Evolutionary conservation across 1,140 invertebrate species (phyloP), one percentile per base, ranked within the genome.

Genomic region (Megalopta genalis): DNA sequence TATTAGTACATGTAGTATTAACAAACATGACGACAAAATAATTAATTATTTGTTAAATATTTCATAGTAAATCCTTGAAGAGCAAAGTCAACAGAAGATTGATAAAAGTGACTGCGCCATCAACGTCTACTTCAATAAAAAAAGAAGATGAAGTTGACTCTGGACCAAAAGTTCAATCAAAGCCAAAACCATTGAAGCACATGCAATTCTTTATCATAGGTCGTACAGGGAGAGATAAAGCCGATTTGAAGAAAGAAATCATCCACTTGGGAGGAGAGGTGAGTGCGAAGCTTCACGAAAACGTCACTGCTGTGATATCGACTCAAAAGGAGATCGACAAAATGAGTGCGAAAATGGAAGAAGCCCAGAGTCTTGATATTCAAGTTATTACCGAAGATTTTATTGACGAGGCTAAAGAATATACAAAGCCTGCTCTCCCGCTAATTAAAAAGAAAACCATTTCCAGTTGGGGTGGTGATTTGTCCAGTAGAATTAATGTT

Each of bases 381-480:
- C 96, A 97, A 91, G 95, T 98, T 79, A 94, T 98, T 8, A 93
- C 96, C 37, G 94, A 96, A 88, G 94, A 95, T 64, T 98, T 98
- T 90, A 87, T 99, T 1, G 95, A 97, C 81, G 92, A 94, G 77
- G 95, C 95, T 0, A 94, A 95, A 79, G 90, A 94, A 9, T 94
- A 93, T 79, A 90, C 91, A 0, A 89, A 94, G 23, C 88, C 94
- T 16, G 94, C 95, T 37, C 91, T 96, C 6, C 91, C 94, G 25
- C 93, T 95, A 39, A 95, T 98, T 59, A 94, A 94, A 52, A 94
- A 96, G 85, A 95, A 96, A 88, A 95, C 94, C 76, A 95, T 98
- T 77, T 95, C 95, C n/a, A 92, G 94, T 70, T 98, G 97, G 97
- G 97, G 97, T 12, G 94, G 95, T n/a, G 95, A 97, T 92, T 95